Percentiles rank a stretch among this genome's conserved stretches.
These are phyloP conservation scores for Plagodis dolabraria DNA, from an alignment of 2,888 invertebrate species.

Conservation along the genomic window DNA sequence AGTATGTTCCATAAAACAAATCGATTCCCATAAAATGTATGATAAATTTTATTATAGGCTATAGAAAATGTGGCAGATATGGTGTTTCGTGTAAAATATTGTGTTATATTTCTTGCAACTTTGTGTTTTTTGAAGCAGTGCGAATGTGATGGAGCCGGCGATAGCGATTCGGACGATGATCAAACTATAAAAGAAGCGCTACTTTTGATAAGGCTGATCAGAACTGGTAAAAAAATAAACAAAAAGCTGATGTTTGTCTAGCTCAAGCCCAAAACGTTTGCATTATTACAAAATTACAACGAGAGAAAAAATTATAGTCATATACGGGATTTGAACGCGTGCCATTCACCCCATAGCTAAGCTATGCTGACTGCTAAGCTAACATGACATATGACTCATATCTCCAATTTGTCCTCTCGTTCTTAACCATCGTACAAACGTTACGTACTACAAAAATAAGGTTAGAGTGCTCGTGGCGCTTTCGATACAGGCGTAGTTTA, in stretches of 20 bases:
- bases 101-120: constrained; percentile 30
- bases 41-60: constrained; percentile 22
- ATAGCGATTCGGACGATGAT: constrained; percentile 45
- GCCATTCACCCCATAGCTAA: too few relatives aligned
- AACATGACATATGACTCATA: too few relatives aligned
- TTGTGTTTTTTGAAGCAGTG: constrained; percentile 21
- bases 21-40: constrained; percentile 29
- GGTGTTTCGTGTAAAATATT: constrained; percentile 33
- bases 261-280: too few relatives aligned
- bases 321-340: too few relatives aligned
- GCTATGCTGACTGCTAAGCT: too few relatives aligned
- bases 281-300: too few relatives aligned
- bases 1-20: constrained; percentile 12
- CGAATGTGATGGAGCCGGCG: not conserved
- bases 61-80: constrained; percentile 43
- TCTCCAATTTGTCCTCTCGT: too few relatives aligned
- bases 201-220: constrained; percentile 53
- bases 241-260: not conserved
- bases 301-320: too few relatives aligned
- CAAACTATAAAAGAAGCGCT: constrained; percentile 53
- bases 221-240: constrained; percentile 46
- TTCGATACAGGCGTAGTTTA: too few relatives aligned
- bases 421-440: too few relatives aligned
- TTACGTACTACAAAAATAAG: too few relatives aligned
- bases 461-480: too few relatives aligned